Base-by-base conservation (phyloP, 2,888 invertebrate genomes). In the Andricus quercusramuli region DNA sequence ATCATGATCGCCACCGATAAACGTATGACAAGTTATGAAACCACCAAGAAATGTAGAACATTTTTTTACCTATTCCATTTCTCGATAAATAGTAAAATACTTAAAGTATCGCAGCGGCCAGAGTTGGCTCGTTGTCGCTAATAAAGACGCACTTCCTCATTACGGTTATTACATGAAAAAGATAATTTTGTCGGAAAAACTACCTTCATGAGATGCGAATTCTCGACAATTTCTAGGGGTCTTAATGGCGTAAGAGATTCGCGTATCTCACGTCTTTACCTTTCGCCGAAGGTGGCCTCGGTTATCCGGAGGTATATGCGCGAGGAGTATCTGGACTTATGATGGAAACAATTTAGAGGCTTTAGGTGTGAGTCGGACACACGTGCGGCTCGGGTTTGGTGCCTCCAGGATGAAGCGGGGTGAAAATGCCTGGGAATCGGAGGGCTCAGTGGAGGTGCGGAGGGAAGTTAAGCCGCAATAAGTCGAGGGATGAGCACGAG, bases 261-360 rank as follows among this genome's bases (percentile, higher is more conserved):
- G 87, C 89, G 88, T 91, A 92, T 91, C 88, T 91, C 85, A 87
- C 86, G 82, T 84, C 84, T 83, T 85, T 82, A 84, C 83, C 87
- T 86, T 85, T 86, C 82, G 81, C 79, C 83, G 74, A 85, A 82
- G 85, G 83, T 83, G 80, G 79, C 78, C 82, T 84, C 86, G 86
- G 89, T 91, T 91, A 91, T 91, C 90, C 91, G 84, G 85, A 88
- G 88, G 85, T 91, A 90, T 90, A 90, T 90, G 90, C 88, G 89
- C 86, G 87, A 85, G 87, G 89, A 91, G 92, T 92, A 92, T 92
- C 92, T 91, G 92, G 91, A 92, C 92, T 92, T 92, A 92, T 92
- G 92, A 92, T 88, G 91, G 92, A 92, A 92, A 92, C 92, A 92
- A 92, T 92, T 92, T 92, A 92, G 91, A 89, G 90, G 92, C 90